phyloP scores from a whole-genome alignment of 53 echinoderm and acorn worm species.

The Actinopyga echinites region DNA sequence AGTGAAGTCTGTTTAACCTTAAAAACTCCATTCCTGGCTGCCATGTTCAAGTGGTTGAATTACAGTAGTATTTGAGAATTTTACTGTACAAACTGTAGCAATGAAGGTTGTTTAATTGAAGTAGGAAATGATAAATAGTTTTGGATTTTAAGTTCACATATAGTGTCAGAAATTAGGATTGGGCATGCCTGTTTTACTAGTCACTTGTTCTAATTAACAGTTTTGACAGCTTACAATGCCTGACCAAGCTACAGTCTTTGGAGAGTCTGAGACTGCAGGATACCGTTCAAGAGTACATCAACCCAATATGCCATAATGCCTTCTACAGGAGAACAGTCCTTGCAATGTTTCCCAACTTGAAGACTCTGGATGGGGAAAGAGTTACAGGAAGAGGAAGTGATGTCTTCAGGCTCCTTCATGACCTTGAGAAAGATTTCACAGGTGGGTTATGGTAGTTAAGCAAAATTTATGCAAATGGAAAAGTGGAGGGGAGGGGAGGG shows the following conservation, averaged over 20 bases:
- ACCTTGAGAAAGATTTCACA: constrained; percentile 57
- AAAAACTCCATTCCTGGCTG: too few species aligned
- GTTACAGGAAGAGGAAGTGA: constrained; percentile 86
- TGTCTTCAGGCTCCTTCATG: constrained; percentile 61
- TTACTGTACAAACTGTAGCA: too few species aligned
- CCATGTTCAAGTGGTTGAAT: too few species aligned
- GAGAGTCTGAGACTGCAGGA: constrained; percentile 72
- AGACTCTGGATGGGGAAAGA: constrained; percentile 83
- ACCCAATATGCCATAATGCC: constrained; percentile 77
- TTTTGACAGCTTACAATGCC: constrained; percentile 60
- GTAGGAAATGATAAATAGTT: neutral
- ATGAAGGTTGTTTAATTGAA: too few species aligned
- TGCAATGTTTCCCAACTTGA: constrained; percentile 67
- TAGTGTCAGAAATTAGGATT: too few species aligned
- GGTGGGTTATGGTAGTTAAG: neutral
- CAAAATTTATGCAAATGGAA: neutral
- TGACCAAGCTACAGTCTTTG: constrained; percentile 63
- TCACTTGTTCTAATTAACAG: constrained; percentile 42
- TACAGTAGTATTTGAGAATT: too few species aligned
- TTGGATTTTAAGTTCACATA: neutral
- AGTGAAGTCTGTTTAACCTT: too few species aligned
- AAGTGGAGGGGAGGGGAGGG: too few species aligned
- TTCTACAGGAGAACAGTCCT: constrained; percentile 61
- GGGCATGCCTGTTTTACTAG: too few species aligned
- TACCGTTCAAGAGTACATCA: constrained; percentile 54